Conservation (phyloP, 2,888 invertebrate species). For the Drosophila neoperkinsi region DNA sequence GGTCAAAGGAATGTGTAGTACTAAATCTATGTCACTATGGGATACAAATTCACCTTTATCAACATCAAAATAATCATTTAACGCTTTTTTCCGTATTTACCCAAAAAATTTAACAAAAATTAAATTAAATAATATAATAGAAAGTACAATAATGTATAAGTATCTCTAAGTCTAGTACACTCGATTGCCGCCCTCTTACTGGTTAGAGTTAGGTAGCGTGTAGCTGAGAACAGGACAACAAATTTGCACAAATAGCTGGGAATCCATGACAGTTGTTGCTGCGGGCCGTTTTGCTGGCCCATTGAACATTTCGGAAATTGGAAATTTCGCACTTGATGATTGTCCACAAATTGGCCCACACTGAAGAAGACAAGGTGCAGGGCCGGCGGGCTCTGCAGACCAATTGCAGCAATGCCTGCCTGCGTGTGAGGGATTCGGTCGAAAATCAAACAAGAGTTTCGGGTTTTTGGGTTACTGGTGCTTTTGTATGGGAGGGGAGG, state of each 20-base stretch:
- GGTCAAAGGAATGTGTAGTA: background rate
- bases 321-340: conserved; percentile 85
- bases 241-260: conserved; percentile 64
- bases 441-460: conserved; percentile 40
- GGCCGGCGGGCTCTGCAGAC: background rate
- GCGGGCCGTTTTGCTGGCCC: conserved; percentile 85
- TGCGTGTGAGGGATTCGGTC: conserved; percentile 23
- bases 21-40: background rate
- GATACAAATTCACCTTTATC: background rate
- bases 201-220: conserved; percentile 21
- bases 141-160: background rate
- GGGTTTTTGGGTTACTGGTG: conserved; percentile 23
- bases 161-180: background rate
- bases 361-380: conserved; percentile 57
- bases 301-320: conserved; percentile 86
- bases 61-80: background rate
- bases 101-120: background rate
- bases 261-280: conserved; percentile 61
- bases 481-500: background rate
- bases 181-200: background rate
- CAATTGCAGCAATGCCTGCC: conserved; percentile 27
- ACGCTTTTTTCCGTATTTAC: background rate
- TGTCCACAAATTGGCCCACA: conserved; percentile 77
- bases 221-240: conserved; percentile 43
- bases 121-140: background rate